phyloP scores from a whole-genome alignment of 1,140 invertebrate species.

The Papilio machaon region DNA sequence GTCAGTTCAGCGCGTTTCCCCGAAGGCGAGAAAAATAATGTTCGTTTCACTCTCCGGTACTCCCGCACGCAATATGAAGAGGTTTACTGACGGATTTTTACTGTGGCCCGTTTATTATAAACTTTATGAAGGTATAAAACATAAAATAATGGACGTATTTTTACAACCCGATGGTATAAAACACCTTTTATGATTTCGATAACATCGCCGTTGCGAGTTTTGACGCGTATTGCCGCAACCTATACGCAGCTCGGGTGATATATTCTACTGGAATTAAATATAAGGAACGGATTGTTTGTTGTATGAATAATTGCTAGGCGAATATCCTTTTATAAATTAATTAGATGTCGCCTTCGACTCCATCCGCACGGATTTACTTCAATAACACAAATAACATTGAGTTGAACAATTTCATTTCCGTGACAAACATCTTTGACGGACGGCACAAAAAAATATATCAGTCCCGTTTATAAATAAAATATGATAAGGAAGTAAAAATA shows the following conservation, averaged over 20 bases:
- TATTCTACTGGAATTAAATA: neutral
- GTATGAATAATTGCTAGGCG: too few species aligned
- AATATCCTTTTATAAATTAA: too few species aligned
- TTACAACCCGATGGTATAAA: constrained; percentile 75
- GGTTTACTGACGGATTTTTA: constrained; percentile 66
- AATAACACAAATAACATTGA: constrained; percentile 20
- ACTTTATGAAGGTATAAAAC: constrained; percentile 76
- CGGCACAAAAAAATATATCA: neutral
- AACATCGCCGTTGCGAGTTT: constrained; percentile 60
- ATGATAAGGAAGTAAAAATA: neutral
- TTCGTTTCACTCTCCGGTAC: neutral
- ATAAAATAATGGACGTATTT: constrained; percentile 76
- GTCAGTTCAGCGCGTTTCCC: constrained; percentile 20
- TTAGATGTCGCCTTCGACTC: neutral
- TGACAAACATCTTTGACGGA: constrained; percentile 28
- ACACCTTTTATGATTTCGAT: constrained; percentile 76
- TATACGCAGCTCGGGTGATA: constrained; percentile 5
- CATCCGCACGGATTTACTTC: neutral
- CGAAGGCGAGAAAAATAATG: constrained; percentile 33
- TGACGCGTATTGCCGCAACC: neutral
- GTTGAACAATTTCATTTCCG: constrained; percentile 29
- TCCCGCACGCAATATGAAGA: constrained; percentile 63
- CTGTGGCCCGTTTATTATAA: constrained; percentile 74
- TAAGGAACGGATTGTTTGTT: neutral
- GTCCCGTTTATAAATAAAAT: neutral